These are phyloP conservation scores for Thysanoteuthis rhombus DNA, from an alignment of 2,888 invertebrate genomes.

Conservation along the genomic window DNA sequence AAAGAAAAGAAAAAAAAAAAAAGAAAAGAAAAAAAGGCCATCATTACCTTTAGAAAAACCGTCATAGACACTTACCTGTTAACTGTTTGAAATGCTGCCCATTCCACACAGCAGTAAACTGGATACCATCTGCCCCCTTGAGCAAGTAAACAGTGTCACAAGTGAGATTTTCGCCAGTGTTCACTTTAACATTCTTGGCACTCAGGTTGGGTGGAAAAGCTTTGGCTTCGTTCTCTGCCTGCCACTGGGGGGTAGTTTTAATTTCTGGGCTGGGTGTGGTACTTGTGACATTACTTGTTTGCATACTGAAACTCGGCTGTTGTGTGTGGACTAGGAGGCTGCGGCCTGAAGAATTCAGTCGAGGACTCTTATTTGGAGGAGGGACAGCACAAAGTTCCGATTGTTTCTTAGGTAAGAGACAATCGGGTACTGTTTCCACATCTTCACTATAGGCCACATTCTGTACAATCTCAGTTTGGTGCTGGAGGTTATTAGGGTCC, in stretches of 20 bases:
- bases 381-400: slow-evolving; percentile 23
- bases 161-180: slow-evolving; percentile 44
- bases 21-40: neutral
- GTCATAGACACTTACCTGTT: neutral
- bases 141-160: slow-evolving; percentile 43
- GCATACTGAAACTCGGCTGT: neutral
- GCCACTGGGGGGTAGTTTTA: neutral
- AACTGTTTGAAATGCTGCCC: slow-evolving; percentile 14
- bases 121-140: slow-evolving; percentile 36
- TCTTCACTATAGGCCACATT: slow-evolving; percentile 23
- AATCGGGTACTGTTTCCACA: slow-evolving; percentile 27
- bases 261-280: neutral
- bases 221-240: neutral
- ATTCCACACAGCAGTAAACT: neutral
- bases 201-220: neutral
- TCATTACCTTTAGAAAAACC: too few species aligned
- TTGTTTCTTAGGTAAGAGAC: neutral
- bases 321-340: neutral
- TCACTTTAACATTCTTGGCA: slow-evolving; percentile 36
- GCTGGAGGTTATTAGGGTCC: slow-evolving; percentile 26
- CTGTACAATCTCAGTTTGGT: slow-evolving; percentile 17
- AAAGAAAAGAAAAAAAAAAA: neutral
- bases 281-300: neutral
- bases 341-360: neutral
- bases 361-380: slow-evolving; percentile 26